Base-by-base conservation (phyloP, 2,888 invertebrate genomes). In the Mayetiola destructor region DNA sequence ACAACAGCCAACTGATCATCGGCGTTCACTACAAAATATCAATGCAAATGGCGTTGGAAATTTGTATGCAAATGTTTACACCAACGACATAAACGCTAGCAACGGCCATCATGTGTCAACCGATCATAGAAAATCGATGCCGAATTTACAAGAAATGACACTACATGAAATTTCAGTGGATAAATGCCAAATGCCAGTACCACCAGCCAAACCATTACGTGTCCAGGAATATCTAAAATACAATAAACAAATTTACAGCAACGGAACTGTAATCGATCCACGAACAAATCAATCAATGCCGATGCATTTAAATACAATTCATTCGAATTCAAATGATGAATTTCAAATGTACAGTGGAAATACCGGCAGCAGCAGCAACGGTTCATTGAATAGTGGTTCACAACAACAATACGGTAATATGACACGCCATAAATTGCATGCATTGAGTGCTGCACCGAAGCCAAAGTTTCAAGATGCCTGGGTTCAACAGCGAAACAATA, bases 391-490 rank as follows among this genome's bases (percentile, higher is more conserved):
- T 27, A n/a, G n/a, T n/a, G 48, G 48, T 16, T 48, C 68, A 35
- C 77, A 79, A 61, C 75, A 79, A 20, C 78, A 78, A 55, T 73
- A 76, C 5, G 66, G 69, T 59, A 72, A 83, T 58, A 83, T 86
- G 81, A 79, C 81, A 23, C 76, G 83, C 61, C 84, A 84, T 63
- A 83, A 84, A 6, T 67, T 82, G 57, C 81, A 82, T 62, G 76
- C 74, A 10, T 72, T 88, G 9, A 87, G 86, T 66, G 87, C 88
- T 29, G 85, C 84, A 20, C 88, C 89, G 2, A 81, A 85, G 59
- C 81, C 84, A 20, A 80, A 85, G 65, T 78, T 85, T 66, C 82
- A 85, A 60, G 71, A 73, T 61, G 71, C 69, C 14, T 73, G 72
- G 72, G 69, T 72, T 21, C 71, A 72, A 60, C 68, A 59, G 27